A percentile compares a stretch with the other conserved stretches of the same genome.
Evolutionary conservation across 2,113 vertebrate species (phyloP).

Genomic region (Labeo rohita): DNA sequence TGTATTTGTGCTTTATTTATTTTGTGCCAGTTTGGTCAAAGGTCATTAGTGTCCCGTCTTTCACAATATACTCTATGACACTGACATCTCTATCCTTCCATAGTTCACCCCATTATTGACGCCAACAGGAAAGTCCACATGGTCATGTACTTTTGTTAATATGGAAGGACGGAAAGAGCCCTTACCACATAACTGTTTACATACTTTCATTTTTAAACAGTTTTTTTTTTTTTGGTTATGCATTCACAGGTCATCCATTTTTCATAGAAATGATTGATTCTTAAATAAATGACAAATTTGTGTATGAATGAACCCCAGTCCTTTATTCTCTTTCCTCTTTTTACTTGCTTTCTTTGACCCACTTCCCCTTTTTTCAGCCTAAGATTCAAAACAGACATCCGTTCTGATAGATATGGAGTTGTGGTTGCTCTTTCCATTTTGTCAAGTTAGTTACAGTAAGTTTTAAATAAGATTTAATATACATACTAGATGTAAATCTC

Average conservation of each 20-base stretch:
- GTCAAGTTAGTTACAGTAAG: background rate
- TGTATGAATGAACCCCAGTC: background rate
- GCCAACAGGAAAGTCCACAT: background rate
- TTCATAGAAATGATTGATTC: background rate
- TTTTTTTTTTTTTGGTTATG: too few relatives aligned
- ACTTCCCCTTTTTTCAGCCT: background rate
- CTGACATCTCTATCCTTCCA: background rate
- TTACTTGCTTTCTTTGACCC: background rate
- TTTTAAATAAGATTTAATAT: background rate
- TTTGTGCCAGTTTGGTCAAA: too few relatives aligned
- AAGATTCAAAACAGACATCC: background rate
- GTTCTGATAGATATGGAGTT: background rate
- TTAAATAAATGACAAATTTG: background rate
- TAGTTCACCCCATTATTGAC: background rate
- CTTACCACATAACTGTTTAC: background rate
- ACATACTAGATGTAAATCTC: background rate
- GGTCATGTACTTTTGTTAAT: background rate
- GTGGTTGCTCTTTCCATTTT: background rate
- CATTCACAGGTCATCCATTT: background rate
- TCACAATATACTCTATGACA: background rate
- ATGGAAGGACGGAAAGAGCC: background rate
- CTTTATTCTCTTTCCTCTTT: conserved; percentile 25
- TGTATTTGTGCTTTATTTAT: too few relatives aligned
- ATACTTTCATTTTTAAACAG: background rate
- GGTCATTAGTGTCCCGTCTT: background rate